Evolutionary conservation across 2,888 invertebrate genomes (phyloP), one percentile per base, ranked within the genome.

Genomic region (Molorchus minor): DNA sequence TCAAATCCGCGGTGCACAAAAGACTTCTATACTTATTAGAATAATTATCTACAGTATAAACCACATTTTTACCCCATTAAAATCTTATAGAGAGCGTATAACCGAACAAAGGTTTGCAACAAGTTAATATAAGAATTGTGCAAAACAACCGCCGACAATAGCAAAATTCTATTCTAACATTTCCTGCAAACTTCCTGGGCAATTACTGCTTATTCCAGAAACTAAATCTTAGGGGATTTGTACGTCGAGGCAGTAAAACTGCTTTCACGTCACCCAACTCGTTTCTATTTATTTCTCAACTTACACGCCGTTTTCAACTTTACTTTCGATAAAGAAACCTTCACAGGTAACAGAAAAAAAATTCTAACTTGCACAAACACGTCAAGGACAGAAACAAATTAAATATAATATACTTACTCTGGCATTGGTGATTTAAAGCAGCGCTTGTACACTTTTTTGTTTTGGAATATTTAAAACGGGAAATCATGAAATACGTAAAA

Each of bases 151-250:
- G 49, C 25, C 58, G 61, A 63, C 65, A 65, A 65, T 60, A 53
- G 60, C 57, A 58, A 64, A 67, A 65, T 65, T 65, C 52, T 62
- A 65, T 65, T 67, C 64, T 59, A 60, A 62, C 63, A 63, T 63
- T 67, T 65, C 62, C 64, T 67, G 47, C 59, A 62, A 63, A 67
- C 62, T 67, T 65, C 65, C 62, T 58, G 57, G 49, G 58, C 65
- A 67, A 67, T 67, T 67, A 65, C 65, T 64, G 65, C 63, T 67
- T 65, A 65, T 67, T 61, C 58, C 60, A 58, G 60, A 63, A 63
- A 65, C 58, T 60, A 61, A n/a, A 65, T 67, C 63, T 63, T 57
- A 51, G 36, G 67, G 65, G 64, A 65, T 67, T 62, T 65, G 63
- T 59, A 60, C 61, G 56, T 45, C 45, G 53, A 53, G 54, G 63